Evolutionary conservation across 2,888 invertebrate species (phyloP).

Genomic region (Lithophane socia): DNA sequence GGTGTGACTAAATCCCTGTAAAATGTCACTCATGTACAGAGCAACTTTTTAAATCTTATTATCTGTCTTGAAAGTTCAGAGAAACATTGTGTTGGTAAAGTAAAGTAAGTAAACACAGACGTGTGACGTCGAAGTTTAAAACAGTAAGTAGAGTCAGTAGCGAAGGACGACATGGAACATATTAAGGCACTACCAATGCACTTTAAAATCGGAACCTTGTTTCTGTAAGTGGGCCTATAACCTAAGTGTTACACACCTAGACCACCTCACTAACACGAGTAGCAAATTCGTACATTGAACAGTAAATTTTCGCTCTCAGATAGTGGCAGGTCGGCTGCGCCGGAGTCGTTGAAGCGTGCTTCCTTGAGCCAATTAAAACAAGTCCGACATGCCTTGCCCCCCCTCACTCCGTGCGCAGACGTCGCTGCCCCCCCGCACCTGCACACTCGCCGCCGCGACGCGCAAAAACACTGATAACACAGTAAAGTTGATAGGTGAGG

Average conservation of each 20-base stretch:
- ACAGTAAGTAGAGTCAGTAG: background rate
- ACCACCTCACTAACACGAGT: conserved; percentile 29
- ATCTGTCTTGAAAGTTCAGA: background rate
- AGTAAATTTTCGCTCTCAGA: conserved; percentile 68
- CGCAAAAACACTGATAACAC: conserved; percentile 76
- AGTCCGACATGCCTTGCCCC: conserved; percentile 69
- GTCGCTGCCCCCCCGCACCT: conserved; percentile 30
- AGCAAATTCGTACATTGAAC: conserved; percentile 56
- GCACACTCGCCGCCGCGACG: conserved; percentile 54
- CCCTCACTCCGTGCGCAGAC: conserved; percentile 44
- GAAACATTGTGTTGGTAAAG: background rate
- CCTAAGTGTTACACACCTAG: background rate
- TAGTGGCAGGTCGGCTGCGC: conserved; percentile 66
- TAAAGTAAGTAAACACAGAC: background rate
- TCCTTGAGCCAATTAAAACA: conserved; percentile 85
- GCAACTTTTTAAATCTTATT: background rate
- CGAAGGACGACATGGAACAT: background rate
- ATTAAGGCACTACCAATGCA: background rate
- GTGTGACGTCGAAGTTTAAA: background rate
- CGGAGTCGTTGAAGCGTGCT: conserved; percentile 83
- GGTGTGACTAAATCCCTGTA: background rate
- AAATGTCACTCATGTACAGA: background rate
- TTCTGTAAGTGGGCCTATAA: conserved; percentile 11
- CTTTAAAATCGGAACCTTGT: background rate
- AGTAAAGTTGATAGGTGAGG: conserved; percentile 58